Evolutionary conservation across 2,797 vertebrate genomes (phyloP), one percentile per base, ranked within the genome.

Genomic region (Podarcis siculus): DNA sequence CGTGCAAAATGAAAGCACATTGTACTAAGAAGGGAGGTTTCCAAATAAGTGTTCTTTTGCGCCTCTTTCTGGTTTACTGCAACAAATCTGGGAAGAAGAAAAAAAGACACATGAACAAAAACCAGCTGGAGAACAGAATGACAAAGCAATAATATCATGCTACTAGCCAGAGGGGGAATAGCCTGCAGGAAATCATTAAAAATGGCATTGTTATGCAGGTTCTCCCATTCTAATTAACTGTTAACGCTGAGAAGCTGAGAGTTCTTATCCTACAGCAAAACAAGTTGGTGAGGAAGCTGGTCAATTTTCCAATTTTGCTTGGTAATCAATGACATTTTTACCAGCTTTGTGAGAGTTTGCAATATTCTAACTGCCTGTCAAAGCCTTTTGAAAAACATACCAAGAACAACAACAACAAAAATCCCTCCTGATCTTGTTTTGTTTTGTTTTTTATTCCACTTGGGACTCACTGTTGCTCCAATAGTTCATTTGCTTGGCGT

Each of bases 261-360:
- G 55, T 81, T 77, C 45, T 89, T 32, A 72, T 84, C 45, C 9
- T 89, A 71, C 87, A 77, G 45, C 39, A 85, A 92, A 90, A 90
- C 13, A 83, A 39, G 64, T 82, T 45, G 82, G 49, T 10, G 78
- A 86, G 77, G 87, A 85, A 94, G n/a, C 0, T 15, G 67, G 5
- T 73, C 5, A 64, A 15, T 85, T 85, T 89, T 86, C 79, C 76
- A 89, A 42, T 86, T 72, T 85, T 88, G 10, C 2, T 5, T 71
- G 77, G 69, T 84, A 76, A 90, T 80, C 39, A 83, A 71, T 81
- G 71, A 32, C 42, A 90, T 84, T 90, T 90, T 73, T 79, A 87
- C 39, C 37, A 3, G 8, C 79, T 81, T 89, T 73, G 78, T 89
- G 61, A 82, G 61, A 82, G 61, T 45, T 90, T 79, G 87, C 69